Evolutionary conservation across 2,113 vertebrate species (phyloP), one percentile per base, ranked within the genome.

Genomic region (Daboia siamensis): DNA sequence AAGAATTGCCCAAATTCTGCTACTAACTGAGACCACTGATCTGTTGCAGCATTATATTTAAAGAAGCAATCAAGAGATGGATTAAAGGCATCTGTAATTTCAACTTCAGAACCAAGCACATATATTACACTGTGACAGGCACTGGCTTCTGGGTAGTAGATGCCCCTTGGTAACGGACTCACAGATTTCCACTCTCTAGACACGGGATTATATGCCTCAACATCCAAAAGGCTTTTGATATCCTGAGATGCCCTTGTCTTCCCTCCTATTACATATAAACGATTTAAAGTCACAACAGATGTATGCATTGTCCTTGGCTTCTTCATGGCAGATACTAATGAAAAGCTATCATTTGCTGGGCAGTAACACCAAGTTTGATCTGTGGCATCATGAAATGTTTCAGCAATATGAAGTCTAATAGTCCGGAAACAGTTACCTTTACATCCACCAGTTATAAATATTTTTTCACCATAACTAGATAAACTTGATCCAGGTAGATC

Each of bases 1-100:
- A 99, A 99, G 96, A 99, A 99, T 59, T 99, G 99, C 29, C 99
- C 99, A 91, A 99, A 99, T 95, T 99, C 99, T 88, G 98, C 98
- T 92, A 99, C 98, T 87, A 99, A 97, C 94, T 99, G 98, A 94
- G 98, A 98, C 99, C 99, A 99, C 96, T 99, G 99, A 97, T 99
- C 98, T 26, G 97, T 96, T 61, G 96, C 91, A n/a, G 98, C 97
- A 0, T 99, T 97, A 44, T 99, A 99, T 94, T 97, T 96, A 94
- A 99, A 98, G 96, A 99, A 99, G 93, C 99, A 99, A 97, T 99
- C 98, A 93, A 99, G 98, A 11, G 98, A 99, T 21, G 99, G 99
- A 95, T 99, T 99, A 94, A 99, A 99, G 54, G 98, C 98, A 95
- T 99, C 99, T 52, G 98, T 98, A 91, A 99, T 98, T 96, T 99